phyloP scores from a whole-genome alignment of 2,113 vertebrate species.

The Bombycilla garrulus region DNA sequence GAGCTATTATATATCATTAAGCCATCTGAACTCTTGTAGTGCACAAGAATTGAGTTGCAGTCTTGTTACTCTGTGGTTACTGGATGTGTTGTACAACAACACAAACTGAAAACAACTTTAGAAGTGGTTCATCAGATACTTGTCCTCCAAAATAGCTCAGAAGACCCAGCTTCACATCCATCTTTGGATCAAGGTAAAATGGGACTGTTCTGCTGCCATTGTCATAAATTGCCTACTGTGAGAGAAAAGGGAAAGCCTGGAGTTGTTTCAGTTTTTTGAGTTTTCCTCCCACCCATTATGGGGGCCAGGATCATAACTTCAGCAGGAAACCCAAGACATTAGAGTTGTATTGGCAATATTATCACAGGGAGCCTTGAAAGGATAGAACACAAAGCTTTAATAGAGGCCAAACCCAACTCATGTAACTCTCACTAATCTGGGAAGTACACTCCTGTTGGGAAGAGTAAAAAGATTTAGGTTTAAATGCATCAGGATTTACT shows the following conservation, averaged over 20 bases:
- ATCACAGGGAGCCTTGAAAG: not conserved
- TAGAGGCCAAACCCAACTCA: not conserved
- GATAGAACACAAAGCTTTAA: not conserved
- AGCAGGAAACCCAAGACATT: not conserved
- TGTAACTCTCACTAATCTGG: not conserved
- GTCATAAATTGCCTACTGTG: not conserved
- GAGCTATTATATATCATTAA: not conserved
- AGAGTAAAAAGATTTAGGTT: not conserved
- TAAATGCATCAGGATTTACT: not conserved
- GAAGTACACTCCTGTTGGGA: not conserved
- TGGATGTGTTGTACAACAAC: not conserved
- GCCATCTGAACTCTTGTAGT: not conserved
- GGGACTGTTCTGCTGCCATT: not conserved
- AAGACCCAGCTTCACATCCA: not conserved
- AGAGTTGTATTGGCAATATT: not conserved
- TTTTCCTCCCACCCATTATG: fast-evolving
- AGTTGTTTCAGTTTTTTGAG: not conserved
- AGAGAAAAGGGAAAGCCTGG: not conserved
- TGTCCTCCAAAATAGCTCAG: not conserved
- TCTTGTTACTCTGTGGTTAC: not conserved
- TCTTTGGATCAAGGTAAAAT: not conserved
- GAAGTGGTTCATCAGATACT: not conserved
- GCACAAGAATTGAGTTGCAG: not conserved
- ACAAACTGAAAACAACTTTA: not conserved
- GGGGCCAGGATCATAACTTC: not conserved